phyloP scores from a whole-genome alignment of 2,113 vertebrate genomes.

The Sinocyclocheilus anshuiensis region DNA sequence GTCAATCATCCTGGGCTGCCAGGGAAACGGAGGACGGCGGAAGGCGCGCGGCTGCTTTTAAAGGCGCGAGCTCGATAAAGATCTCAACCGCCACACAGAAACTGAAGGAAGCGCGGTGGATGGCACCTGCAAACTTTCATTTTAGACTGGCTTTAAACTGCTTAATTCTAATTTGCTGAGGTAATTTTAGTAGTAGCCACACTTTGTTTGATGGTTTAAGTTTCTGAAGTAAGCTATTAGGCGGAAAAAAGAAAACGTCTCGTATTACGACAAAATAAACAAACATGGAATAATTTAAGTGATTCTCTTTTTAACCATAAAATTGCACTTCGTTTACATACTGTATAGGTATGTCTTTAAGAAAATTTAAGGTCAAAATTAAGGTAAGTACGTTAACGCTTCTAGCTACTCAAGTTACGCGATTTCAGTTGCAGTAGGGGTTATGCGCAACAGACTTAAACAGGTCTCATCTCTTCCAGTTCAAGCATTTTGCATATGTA shows the following conservation, averaged over 20 bases:
- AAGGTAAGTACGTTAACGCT: too few relatives aligned
- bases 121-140: constrained; percentile 21
- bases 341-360: too few relatives aligned
- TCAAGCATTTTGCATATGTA: too few relatives aligned
- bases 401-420: too few relatives aligned
- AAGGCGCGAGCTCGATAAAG: constrained; percentile 33
- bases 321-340: too few relatives aligned
- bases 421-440: too few relatives aligned
- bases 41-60: constrained; percentile 14
- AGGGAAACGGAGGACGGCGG: constrained; percentile 45
- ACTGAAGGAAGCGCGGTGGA: constrained; percentile 4
- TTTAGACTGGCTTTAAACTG: not conserved
- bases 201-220: not conserved
- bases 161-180: not conserved
- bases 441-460: too few relatives aligned
- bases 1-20: constrained; percentile 71
- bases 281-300: not conserved
- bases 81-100: constrained; percentile 1
- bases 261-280: not conserved
- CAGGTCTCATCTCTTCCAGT: too few relatives aligned
- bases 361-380: too few relatives aligned
- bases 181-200: not conserved
- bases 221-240: not conserved
- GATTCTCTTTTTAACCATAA: too few relatives aligned
- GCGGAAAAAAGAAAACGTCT: not conserved